phyloP scores from a whole-genome alignment of 2,888 invertebrate species.

The Norana najaformis region DNA sequence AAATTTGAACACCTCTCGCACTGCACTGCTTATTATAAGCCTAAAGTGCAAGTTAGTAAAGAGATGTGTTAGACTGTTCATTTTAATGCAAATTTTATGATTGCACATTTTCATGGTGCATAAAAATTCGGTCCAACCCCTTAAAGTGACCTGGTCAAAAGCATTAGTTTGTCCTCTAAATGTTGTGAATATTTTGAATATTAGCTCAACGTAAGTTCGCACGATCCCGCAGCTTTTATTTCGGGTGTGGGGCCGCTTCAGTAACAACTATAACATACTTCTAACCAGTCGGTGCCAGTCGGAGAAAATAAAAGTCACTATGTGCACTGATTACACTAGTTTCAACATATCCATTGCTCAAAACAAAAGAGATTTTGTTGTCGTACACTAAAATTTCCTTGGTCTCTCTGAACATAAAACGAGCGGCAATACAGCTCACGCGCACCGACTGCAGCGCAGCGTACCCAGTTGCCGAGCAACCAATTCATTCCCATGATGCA shows the following conservation, averaged over 20 bases:
- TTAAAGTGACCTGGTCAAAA: background rate
- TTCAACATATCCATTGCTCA: background rate
- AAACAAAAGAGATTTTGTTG: background rate
- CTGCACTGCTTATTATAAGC: too few species aligned
- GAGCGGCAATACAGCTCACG: background rate
- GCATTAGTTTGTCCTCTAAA: background rate
- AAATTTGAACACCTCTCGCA: too few species aligned
- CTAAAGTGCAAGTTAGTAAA: too few species aligned
- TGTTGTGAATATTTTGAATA: background rate
- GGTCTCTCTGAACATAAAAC: background rate
- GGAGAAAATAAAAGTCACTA: too few species aligned
- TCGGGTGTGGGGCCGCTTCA: background rate
- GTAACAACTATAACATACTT: background rate
- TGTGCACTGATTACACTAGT: background rate
- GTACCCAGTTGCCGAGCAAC: constrained; percentile 13
- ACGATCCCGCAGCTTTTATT: background rate
- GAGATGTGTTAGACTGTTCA: too few species aligned
- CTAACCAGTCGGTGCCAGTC: background rate
- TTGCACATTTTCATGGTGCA: too few species aligned
- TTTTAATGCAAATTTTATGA: too few species aligned
- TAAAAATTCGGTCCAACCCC: background rate
- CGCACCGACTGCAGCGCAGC: constrained; percentile 10
- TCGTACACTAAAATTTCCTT: background rate
- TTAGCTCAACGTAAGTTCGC: background rate
- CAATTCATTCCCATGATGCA: background rate